Evolutionary conservation across 2,888 invertebrate genomes (phyloP), one percentile per base, ranked within the genome.

Genomic region (Brenthis daphne): DNA sequence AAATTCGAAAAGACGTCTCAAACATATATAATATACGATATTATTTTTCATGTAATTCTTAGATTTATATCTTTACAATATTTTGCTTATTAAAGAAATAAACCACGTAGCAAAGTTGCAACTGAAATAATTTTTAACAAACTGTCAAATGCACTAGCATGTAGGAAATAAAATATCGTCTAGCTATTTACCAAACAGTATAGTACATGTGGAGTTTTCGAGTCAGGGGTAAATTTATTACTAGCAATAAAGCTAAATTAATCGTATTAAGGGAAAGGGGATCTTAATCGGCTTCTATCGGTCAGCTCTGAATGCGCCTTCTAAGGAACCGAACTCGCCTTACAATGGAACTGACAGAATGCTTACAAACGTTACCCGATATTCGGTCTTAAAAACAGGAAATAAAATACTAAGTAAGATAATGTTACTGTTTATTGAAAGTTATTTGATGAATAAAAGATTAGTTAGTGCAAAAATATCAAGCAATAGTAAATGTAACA

Each of bases 201-300:
- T 24, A 24, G 57, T 57, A 68, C 58, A 68, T 65, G 58, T 69
- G 48, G 53, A 57, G 67, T 53, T 65, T 69, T 64, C 67, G 51
- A 72, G 61, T 64, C 68, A 77, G 77, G 80, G 83, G 80, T 78
- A 80, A 83, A 88, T 89, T 87, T 89, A 90, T 88, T 84, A 81
- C 80, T 67, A 77, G 83, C 85, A 85, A 88, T 90, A 90, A 89
- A 89, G 81, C 85, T 86, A 85, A 89, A 88, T 89, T 88, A 89
- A 89, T 88, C 84, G 85, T 73, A 81, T 81, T 78, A 80, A 77
- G 78, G 79, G 79, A 80, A 82, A 67, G 61, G 84, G 82, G 84
- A 82, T 80, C 80, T 80, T 80, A 74, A 78, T 79, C 81, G 80
- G 78, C 79, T 82, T 82, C 82, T 82, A 85, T 85, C 85, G 83